A percentile compares a stretch with the other conserved stretches of the same genome.
These are phyloP conservation scores for Apogon hyalosoma DNA, from an alignment of 2,797 vertebrate genomes.

Conservation along the genomic window DNA sequence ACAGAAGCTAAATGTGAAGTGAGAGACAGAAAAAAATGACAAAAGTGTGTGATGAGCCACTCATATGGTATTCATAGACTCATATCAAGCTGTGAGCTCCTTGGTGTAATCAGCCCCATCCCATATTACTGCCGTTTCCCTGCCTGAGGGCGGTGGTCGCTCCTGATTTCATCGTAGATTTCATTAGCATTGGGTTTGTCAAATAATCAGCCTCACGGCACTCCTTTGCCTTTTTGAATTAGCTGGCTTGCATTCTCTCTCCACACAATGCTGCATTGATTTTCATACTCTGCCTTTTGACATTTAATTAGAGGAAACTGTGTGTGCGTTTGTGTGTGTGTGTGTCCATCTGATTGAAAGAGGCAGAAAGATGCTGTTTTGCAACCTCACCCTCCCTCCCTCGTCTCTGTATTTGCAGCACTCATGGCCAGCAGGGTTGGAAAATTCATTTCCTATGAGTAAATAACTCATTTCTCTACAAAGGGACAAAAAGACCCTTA, in stretches of 20 bases:
- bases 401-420: constrained; percentile 6
- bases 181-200: constrained; percentile 66
- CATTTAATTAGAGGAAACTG: constrained; percentile 74
- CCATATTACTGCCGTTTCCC: constrained; percentile 20
- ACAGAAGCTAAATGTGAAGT: constrained; percentile 6
- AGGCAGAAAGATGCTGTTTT: constrained; percentile 47
- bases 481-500: constrained; percentile 46
- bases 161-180: constrained; percentile 56
- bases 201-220: constrained; percentile 63
- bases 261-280: constrained; percentile 63
- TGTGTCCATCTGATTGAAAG: constrained; percentile 29
- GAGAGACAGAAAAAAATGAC: constrained; percentile 23
- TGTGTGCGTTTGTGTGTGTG: constrained; percentile 32
- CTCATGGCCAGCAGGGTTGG: constrained; percentile 35
- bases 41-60: constrained; percentile 22
- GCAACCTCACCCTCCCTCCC: constrained; percentile 21
- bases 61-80: constrained; percentile 50
- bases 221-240: constrained; percentile 55
- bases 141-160: background rate
- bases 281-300: constrained; percentile 67
- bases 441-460: constrained; percentile 69
- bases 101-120: constrained; percentile 33
- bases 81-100: constrained; percentile 41
- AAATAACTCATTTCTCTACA: constrained; percentile 68
- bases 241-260: constrained; percentile 47